Evolutionary conservation across 2,797 vertebrate species (phyloP), one percentile per base, ranked within the genome.

Genomic region (Oryzias dopingdopingensis): DNA sequence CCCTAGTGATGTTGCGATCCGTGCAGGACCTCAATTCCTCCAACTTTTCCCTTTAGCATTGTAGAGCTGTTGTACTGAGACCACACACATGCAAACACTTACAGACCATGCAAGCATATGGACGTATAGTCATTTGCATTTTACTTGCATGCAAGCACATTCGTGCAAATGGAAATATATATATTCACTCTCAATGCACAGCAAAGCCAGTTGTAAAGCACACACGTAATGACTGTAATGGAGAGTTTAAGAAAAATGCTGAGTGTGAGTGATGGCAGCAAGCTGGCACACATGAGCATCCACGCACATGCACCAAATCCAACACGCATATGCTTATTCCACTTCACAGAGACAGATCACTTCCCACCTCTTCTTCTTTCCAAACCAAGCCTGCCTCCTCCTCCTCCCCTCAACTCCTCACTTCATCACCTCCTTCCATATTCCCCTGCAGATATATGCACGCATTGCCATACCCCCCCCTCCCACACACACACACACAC

Each of bases 401-500:
- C 59, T 77, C 70, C 59, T 74, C 65, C 63, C 72, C 78, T 80
- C 76, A 77, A 71, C 82, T 82, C 79, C 75, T 86, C 86, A 86
- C 88, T 86, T 88, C 88, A 86, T 88, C 86, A 87, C 84, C 85
- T 86, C 83, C 79, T 76, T 82, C 79, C 66, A 72, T 74, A 77
- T 80, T 85, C 84, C 74, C 77, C 69, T 67, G 18, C 61, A 37
- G 41, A 49, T 70, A 72, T 71, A 78, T 65, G 72, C 78, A 75
- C 18, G 42, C 80, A 64, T 46, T 13, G 66, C 52, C 47, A 42
- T 59, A 42, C 58, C 48, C 23, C 60, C 20, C 14, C 16, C 56
- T 42, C 17, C 16, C 56, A 29, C 50, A 56, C 45, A 16, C 16
- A 60, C 24, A 73, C 56, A 29, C 52, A 18, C 55, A 48, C 66